Conservation (phyloP, 1,140 invertebrate species). For the Drosophila prosaltans region DNA sequence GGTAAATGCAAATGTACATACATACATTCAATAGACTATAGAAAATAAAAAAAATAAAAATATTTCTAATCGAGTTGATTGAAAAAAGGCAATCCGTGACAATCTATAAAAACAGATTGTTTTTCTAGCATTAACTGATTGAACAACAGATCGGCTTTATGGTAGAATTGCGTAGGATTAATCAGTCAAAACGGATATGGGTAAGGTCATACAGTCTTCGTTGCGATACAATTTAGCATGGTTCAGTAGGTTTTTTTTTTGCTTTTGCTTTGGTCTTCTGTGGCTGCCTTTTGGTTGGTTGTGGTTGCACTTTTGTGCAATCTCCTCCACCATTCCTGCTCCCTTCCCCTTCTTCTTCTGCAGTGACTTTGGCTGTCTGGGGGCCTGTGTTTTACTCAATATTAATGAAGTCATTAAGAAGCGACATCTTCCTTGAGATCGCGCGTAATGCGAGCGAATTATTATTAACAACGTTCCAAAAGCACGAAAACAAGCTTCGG, state of each 20-base stretch:
- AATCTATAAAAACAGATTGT: too few relatives aligned
- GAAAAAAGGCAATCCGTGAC: too few relatives aligned
- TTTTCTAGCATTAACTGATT: too few relatives aligned
- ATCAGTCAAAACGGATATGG: too few relatives aligned
- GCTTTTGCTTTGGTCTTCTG: background rate
- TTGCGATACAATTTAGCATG: background rate
- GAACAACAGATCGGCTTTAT: too few relatives aligned
- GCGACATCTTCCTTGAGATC: conserved; percentile 74
- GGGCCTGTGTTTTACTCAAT: conserved; percentile 72
- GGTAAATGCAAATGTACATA: too few relatives aligned
- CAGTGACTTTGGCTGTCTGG: conserved; percentile 3
- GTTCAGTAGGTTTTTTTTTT: conserved; percentile 35
- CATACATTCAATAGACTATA: too few relatives aligned
- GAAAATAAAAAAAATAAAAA: too few relatives aligned
- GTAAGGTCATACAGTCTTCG: background rate
- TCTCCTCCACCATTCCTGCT: conserved; percentile 8
- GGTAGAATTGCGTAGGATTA: too few relatives aligned
- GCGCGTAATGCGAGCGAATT: conserved; percentile 80
- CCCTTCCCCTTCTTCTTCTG: background rate
- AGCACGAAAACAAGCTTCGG: conserved; percentile 72
- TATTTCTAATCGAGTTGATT: too few relatives aligned
- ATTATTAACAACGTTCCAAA: conserved; percentile 71
- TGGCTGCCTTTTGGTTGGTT: conserved; percentile 41
- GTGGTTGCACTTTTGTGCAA: conserved; percentile 35
- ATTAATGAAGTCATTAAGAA: conserved; percentile 81